Base-by-base conservation (phyloP, 2,113 vertebrate species). In the Myxocyprinus asiaticus region DNA sequence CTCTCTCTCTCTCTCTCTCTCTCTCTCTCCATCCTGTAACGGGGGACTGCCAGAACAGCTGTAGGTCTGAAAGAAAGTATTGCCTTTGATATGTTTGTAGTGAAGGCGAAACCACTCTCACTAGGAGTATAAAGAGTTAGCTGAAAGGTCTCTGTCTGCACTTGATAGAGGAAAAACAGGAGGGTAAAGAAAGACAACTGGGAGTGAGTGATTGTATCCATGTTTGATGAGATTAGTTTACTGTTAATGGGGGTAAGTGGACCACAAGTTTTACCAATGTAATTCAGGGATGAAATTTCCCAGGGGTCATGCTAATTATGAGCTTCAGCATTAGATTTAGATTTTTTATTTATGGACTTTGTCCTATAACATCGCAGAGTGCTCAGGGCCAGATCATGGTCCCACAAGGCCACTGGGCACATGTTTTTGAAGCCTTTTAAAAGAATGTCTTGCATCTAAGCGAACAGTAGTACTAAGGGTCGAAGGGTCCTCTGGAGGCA, bases 1-100 rank as follows among this genome's bases (percentile, higher is more conserved):
- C 22, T 33, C 22, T 33, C 22, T 33, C n/a, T n/a, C n/a, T n/a
- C n/a, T 72, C 45, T 79, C 75, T 68, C 64, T 47, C 62, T 74
- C 43, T 76, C 58, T 11, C 50, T 68, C 50, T 42, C 63, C 67
- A 91, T 92, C 91, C 93, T 90, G 92, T 92, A 11, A 56, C n/a
- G 64, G 73, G 67, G 47, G 62, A 62, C 58, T 74, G 58, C 45
- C 72, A 74, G 72, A 63, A 63, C 58, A 74, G 58, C 58, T 74
- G 58, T 61, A 74, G 50, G 72, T 74, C 72, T 63, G 65, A 56
- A 73, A 62, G 70, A 81, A 75, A 77, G 51, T 61, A 61, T 43
- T 12, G 58, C 48, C 58, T 80, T 83, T 80, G 74, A 76, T 83
- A 65, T 73, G 56, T 71, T 53, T 65, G 63, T 64, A 81, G 71